These are phyloP conservation scores for Rhodinocichla rosea DNA, from an alignment of 2,113 vertebrate species.

Conservation along the genomic window DNA sequence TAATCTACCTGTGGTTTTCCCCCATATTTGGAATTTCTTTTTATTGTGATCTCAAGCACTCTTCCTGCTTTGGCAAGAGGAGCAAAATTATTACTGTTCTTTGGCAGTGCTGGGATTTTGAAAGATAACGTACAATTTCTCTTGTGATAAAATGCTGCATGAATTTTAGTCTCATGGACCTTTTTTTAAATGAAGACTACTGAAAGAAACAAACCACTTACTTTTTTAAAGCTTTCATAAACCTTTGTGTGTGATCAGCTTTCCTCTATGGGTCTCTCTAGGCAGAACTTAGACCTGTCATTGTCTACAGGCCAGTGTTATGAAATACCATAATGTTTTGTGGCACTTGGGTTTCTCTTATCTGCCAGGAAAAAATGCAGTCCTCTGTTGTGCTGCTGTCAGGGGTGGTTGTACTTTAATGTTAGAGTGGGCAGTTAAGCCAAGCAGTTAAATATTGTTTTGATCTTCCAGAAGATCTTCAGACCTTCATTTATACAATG, in stretches of 20 bases:
- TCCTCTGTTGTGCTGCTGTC: neutral
- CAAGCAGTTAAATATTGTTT: neutral
- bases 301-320: neutral
- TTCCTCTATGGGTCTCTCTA: neutral
- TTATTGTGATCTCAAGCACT: neutral
- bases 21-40: neutral
- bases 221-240: neutral
- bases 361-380: neutral
- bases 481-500: neutral
- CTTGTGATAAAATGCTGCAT: neutral
- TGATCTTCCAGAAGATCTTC: neutral
- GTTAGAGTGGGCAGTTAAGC: neutral
- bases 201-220: neutral
- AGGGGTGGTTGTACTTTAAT: neutral
- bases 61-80: neutral
- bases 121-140: neutral
- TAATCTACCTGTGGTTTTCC: neutral
- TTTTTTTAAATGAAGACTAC: neutral
- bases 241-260: neutral
- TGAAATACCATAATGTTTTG: slow-evolving; percentile 20
- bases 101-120: neutral
- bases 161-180: neutral
- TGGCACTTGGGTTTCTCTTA: neutral
- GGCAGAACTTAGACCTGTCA: neutral
- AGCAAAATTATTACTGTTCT: neutral